Percentiles rank a stretch among this genome's conserved stretches.
phyloP scores from a whole-genome alignment of 1,140 invertebrate genomes.

The Apis dorsata region DNA sequence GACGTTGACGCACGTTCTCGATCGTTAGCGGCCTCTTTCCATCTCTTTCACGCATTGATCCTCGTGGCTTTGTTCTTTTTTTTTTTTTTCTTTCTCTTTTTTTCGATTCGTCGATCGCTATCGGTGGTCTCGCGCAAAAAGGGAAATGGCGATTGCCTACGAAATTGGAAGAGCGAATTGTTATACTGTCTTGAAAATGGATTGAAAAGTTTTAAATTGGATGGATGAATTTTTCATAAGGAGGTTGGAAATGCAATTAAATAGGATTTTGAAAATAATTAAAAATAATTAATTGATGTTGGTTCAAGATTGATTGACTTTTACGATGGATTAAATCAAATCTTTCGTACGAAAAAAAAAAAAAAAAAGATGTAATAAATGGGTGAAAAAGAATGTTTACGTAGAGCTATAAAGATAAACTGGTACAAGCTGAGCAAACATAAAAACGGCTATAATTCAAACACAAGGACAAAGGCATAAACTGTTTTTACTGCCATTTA shows the following conservation, averaged over 20 bases:
- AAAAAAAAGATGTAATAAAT: neutral
- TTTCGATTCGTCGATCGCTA: no score
- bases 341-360: neutral
- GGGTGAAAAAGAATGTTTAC: neutral
- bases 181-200: no score
- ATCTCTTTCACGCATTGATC: neutral
- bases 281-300: neutral
- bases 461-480: constrained; percentile 1
- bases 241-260: neutral
- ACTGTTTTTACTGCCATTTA: neutral
- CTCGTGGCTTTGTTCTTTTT: no score
- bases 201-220: no score
- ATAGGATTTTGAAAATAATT: neutral
- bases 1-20: neutral
- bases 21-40: neutral
- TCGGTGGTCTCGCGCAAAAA: no score
- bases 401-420: constrained; percentile 8
- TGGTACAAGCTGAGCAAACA: neutral
- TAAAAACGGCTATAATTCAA: constrained; percentile 11
- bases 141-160: no score
- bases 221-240: no score
- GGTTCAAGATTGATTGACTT: neutral
- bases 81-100: no score
- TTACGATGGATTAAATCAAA: constrained; percentile 4
- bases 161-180: no score